Percentiles rank a stretch among this genome's conserved stretches.
phyloP scores from a whole-genome alignment of 2,888 invertebrate species.

The Lepidochrysops patricia region DNA sequence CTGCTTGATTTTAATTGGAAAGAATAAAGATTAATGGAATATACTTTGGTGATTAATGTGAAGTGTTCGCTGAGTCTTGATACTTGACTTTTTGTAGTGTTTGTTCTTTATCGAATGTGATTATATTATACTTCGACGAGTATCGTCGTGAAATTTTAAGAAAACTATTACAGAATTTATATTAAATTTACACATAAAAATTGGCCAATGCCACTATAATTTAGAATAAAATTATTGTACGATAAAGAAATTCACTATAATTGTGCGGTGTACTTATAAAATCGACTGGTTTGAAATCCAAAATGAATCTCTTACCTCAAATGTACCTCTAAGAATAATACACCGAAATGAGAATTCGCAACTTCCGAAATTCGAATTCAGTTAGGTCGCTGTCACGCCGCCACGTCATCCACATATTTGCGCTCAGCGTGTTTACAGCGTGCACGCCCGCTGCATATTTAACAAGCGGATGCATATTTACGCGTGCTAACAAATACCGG shows the following conservation, averaged over 20 bases:
- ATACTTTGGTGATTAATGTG: neutral
- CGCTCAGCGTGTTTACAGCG: conserved; percentile 18
- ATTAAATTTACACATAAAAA: no score
- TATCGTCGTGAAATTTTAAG: no score
- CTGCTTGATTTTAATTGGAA: conserved; percentile 11
- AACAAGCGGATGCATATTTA: conserved; percentile 12
- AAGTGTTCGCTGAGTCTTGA: neutral
- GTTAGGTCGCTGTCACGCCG: neutral
- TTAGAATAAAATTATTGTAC: no score
- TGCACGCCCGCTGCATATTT: conserved; percentile 14
- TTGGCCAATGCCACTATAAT: no score
- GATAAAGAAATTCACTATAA: no score
- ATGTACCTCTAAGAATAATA: neutral
- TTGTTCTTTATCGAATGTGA: neutral
- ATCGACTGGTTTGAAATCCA: no score
- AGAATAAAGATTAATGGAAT: neutral
- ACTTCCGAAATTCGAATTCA: neutral
- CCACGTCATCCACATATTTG: conserved; percentile 18
- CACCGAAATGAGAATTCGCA: neutral
- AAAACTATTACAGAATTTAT: no score
- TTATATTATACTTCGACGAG: no score
- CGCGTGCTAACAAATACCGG: conserved; percentile 8
- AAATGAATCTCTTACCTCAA: neutral
- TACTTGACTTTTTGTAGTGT: neutral
- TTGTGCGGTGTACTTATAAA: no score